Base-by-base conservation (phyloP, 2,888 invertebrate species). In the Pilophorus perplexus region DNA sequence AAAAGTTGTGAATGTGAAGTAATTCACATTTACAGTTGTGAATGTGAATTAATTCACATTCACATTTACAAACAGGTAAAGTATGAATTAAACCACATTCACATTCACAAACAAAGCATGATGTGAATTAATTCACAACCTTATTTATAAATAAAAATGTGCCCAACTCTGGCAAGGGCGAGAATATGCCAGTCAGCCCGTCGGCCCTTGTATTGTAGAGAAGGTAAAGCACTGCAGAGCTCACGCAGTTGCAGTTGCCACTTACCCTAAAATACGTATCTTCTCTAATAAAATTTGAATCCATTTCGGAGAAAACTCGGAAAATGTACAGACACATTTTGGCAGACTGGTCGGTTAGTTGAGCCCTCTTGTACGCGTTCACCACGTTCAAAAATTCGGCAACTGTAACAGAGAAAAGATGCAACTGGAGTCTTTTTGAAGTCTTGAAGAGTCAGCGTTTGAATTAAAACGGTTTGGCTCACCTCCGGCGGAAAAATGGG, bases 211-310 rank as follows among this genome's bases (percentile, higher is more conserved):
- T n/a, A n/a, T n/a, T n/a, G n/a, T n/a, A n/a, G n/a, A n/a, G n/a
- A n/a, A n/a, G n/a, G n/a, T n/a, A n/a, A n/a, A n/a, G n/a, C n/a
- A n/a, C n/a, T n/a, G n/a, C n/a, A n/a, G n/a, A n/a, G n/a, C n/a
- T n/a, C n/a, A n/a, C n/a, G n/a, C n/a, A n/a, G n/a, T n/a, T n/a
- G n/a, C n/a, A n/a, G n/a, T n/a, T n/a, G n/a, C n/a, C n/a, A n/a
- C 33, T 59, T 10, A 59, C 59, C 16, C 44, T 42, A 25, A 40
- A 40, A 25, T 40, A 40, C 12, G 12, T 12, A 14, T 59, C 40
- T 22, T 22, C 25, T 44, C 40, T 25, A 6, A 59, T 25, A 14
- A 40, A 4, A 2, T 59, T 20, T 2, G 42, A 28, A 6, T 42
- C 27, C 10, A 59, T 27, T 25, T 42, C 44, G 16, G 25, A 25